Conservation (phyloP, 2,888 invertebrate species). For the Augochlorella aurata region DNA sequence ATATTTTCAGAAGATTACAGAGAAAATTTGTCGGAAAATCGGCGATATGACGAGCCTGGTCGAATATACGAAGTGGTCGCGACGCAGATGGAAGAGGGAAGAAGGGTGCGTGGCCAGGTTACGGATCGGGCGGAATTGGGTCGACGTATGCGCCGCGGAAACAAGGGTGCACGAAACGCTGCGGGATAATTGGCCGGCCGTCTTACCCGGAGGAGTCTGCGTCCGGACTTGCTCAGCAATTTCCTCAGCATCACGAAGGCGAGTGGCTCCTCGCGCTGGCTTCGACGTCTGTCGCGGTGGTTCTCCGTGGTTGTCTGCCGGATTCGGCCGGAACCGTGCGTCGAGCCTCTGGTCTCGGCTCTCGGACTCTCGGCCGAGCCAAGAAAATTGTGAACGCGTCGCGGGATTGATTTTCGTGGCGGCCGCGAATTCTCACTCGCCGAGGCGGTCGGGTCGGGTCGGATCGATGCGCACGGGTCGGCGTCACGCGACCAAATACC, state of each 20-base stretch:
- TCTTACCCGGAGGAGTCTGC: conserved; percentile 78
- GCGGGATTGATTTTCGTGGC: conserved; percentile 60
- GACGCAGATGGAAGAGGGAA: neutral
- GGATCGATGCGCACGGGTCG: conserved; percentile 69
- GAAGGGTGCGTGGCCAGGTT: conserved; percentile 17
- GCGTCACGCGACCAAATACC: conserved; percentile 76
- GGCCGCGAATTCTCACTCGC: conserved; percentile 36
- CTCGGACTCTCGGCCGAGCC: conserved; percentile 4
- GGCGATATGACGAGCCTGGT: neutral
- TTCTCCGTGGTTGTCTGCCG: neutral
- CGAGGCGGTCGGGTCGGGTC: neutral
- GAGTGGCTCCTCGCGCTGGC: conserved; percentile 3
- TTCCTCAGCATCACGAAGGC: conserved; percentile 74
- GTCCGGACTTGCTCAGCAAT: conserved; percentile 77
- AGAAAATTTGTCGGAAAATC: neutral
- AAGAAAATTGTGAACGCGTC: conserved; percentile 20
- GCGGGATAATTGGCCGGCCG: conserved; percentile 22
- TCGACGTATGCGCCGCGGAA: conserved; percentile 49
- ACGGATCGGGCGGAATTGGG: conserved; percentile 46
- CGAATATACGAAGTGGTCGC: neutral
- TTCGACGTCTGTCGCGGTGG: neutral
- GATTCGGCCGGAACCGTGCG: conserved; percentile 1
- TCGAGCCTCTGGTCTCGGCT: neutral
- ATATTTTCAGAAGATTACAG: neutral
- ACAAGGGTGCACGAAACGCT: conserved; percentile 44